These are phyloP conservation scores for Cyanistes caeruleus DNA, from an alignment of 2,113 vertebrate genomes.

Conservation along the genomic window DNA sequence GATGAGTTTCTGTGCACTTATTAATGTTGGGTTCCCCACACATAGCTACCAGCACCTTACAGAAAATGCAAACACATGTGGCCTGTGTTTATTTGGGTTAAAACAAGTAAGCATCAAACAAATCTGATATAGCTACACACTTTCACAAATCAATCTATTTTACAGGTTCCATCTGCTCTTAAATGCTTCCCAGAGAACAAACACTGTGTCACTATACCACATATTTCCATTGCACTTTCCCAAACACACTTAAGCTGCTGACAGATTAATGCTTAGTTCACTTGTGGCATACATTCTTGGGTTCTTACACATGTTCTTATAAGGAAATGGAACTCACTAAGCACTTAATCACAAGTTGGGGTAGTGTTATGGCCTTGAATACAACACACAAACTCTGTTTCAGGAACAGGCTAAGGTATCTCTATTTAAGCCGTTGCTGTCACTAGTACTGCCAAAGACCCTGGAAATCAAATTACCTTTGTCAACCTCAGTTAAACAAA, in stretches of 20 bases:
- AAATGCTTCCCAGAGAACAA: constrained; percentile 60
- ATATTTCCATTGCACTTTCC: constrained; percentile 51
- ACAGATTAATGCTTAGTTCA: constrained; percentile 71
- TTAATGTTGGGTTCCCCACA: background rate
- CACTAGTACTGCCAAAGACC: background rate
- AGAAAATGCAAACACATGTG: background rate
- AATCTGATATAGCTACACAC: background rate
- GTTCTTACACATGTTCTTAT: constrained; percentile 70
- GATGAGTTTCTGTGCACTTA: background rate
- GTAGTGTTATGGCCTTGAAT: constrained; percentile 22
- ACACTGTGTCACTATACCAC: constrained; percentile 33
- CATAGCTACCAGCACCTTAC: background rate
- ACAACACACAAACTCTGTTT: constrained; percentile 3
- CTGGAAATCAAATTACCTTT: constrained; percentile 41
- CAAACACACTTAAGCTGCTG: constrained; percentile 70
- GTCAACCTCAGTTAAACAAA: constrained; percentile 31
- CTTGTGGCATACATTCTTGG: constrained; percentile 60
- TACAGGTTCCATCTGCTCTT: constrained; percentile 60
- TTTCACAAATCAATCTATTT: constrained; percentile 31
- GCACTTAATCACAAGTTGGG: constrained; percentile 40
- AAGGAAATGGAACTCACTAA: constrained; percentile 68
- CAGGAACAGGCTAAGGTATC: constrained; percentile 17
- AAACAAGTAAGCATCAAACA: constrained; percentile 25
- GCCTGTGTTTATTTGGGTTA: constrained; percentile 34
- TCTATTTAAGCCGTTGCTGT: background rate